These are phyloP conservation scores for Chunga burmeisteri DNA, from an alignment of 2,113 vertebrate species.

Conservation along the genomic window DNA sequence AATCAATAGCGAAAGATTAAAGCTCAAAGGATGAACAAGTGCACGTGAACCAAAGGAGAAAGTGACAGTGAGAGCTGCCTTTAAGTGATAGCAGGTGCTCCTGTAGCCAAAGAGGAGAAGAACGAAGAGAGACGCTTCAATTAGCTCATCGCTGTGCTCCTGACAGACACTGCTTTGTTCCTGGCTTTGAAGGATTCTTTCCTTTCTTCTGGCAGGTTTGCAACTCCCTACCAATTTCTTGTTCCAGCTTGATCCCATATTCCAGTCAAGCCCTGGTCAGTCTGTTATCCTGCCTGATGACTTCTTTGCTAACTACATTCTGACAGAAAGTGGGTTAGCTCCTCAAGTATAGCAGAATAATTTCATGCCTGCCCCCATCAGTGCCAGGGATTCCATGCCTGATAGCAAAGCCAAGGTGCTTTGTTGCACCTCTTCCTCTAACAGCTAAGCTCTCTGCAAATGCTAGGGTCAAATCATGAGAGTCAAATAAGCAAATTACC, in stretches of 20 bases:
- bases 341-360: not conserved
- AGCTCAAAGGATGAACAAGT: constrained; percentile 60
- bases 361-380: not conserved
- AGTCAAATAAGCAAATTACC: not conserved
- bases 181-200: constrained; percentile 41
- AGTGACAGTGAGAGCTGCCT: constrained; percentile 46
- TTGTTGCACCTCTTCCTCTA: not conserved
- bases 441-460: not conserved
- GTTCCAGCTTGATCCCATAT: not conserved
- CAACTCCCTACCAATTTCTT: constrained; percentile 38
- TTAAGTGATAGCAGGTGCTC: constrained; percentile 52
- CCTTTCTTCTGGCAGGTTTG: constrained; percentile 24
- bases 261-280: not conserved
- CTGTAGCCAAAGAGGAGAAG: not conserved
- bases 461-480: not conserved
- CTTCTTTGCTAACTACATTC: not conserved
- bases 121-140: not conserved
- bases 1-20: constrained; percentile 69
- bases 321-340: not conserved
- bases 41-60: not conserved
- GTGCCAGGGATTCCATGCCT: not conserved
- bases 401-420: not conserved
- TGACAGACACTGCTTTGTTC: not conserved
- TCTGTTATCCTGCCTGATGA: not conserved
- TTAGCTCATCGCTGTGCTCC: constrained; percentile 25